Conservation (phyloP, 1,140 invertebrate species). For the Carposina sasakii region DNA sequence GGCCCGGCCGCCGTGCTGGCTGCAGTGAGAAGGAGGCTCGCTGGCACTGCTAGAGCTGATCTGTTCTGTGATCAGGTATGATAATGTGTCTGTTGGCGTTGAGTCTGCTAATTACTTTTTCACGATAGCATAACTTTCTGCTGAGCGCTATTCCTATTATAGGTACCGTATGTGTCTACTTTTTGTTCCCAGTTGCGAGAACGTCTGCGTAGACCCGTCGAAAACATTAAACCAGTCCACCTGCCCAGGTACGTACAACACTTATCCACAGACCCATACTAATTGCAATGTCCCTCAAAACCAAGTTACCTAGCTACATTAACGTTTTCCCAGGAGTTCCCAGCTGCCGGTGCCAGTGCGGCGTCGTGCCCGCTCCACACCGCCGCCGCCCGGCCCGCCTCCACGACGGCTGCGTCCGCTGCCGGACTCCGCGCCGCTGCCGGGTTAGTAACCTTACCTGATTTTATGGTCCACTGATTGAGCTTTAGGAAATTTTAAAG, state of each 20-base stretch:
- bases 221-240: slow-evolving; percentile 38
- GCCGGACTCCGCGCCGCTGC: slow-evolving; percentile 56
- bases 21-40: slow-evolving; percentile 45
- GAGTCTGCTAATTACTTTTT: too few relatives aligned
- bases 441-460: slow-evolving; percentile 29
- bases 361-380: slow-evolving; percentile 50
- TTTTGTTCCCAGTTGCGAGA: slow-evolving; percentile 49
- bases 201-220: slow-evolving; percentile 46
- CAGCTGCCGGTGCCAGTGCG: slow-evolving; percentile 54
- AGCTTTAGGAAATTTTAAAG: too few relatives aligned
- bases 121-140: too few relatives aligned
- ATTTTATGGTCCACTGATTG: background rate
- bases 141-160: too few relatives aligned
- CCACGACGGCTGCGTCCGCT: slow-evolving; percentile 45
- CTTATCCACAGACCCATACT: too few relatives aligned
- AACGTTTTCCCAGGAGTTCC: slow-evolving; percentile 50
- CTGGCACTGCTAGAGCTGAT: slow-evolving; percentile 40
- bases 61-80: slow-evolving; percentile 52
- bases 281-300: too few relatives aligned
- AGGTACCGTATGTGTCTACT: too few relatives aligned
- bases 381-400: slow-evolving; percentile 37
- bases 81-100: too few relatives aligned
- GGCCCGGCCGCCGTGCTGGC: slow-evolving; percentile 55
- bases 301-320: too few relatives aligned
- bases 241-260: slow-evolving; percentile 43